Evolutionary conservation across 2,888 invertebrate species (phyloP), one percentile per base, ranked within the genome.

Genomic region (Sicus ferrugineus): DNA sequence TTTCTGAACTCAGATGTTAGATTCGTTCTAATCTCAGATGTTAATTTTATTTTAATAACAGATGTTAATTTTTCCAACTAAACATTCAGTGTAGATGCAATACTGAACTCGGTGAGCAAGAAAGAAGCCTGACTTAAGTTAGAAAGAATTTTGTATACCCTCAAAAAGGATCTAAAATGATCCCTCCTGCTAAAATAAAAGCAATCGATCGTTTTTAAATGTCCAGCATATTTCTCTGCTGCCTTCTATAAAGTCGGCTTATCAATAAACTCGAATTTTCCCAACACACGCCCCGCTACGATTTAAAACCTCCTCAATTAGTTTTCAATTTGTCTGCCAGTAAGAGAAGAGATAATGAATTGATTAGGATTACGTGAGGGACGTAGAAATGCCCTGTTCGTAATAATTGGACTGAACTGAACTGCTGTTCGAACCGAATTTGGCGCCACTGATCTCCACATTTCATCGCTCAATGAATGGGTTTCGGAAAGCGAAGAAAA

Each of bases 401-500:
- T 46, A 46, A 52, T 52, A 23, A 52, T 4, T 21, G 26, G 28
- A 30, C 59, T 5, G 16, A 31, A 58, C 30, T 34, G 59, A 21
- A 14, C 14, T 14, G 34, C 7, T 34, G 9, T 4, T 0, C 23
- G 11, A 5, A 16, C 34, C 38, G 42, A 19, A 50, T 64, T 16
- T 63, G 68, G 61, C 61, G 38, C 30, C 31, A 61, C 14, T 23
- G 34, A 67, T 50, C 68, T 31, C 67, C 68, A 68, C 21, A 54
- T 59, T 42, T 63, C 66, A 54, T 61, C 69, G 58, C 34, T 31
- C n/a, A 69, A 65, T 54, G 54, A 54, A 54, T 54, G 54, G 54
- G 28, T 54, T 28, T 54, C 4, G 21, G 68, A 70, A 62, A 68
- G 54, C 62, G 67, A 67, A 68, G 70, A 59, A 70, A 70, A 62